Conservation (phyloP, 2,113 vertebrate species). For the Labrus mixtus region DNA sequence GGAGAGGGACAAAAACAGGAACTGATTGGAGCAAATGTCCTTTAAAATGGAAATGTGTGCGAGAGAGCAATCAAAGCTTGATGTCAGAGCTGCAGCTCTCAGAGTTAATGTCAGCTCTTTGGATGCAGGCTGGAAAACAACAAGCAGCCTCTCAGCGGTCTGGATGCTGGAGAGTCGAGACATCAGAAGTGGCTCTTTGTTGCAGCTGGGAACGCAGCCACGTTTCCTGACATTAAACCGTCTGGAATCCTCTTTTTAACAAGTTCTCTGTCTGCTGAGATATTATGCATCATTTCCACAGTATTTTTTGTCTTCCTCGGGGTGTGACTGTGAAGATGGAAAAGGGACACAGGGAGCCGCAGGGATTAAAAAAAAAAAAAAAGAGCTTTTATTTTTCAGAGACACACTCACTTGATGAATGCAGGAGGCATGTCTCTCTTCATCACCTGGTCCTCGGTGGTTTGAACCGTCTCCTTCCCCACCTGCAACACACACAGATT, state of each 20-base stretch:
- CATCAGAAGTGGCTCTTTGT: conserved; percentile 75
- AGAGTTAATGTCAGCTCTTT: conserved; percentile 60
- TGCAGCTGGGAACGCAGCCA: conserved; percentile 68
- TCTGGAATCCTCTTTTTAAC: conserved; percentile 56
- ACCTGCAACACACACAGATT: conserved; percentile 85
- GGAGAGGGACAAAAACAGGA: background rate
- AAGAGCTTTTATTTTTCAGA: background rate
- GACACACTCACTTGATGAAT: conserved; percentile 94
- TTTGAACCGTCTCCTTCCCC: conserved; percentile 98
- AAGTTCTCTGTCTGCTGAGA: conserved; percentile 66
- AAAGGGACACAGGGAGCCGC: background rate
- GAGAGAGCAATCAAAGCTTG: conserved; percentile 25
- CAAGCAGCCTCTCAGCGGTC: conserved; percentile 61
- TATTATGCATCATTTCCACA: conserved; percentile 53
- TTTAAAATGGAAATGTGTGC: conserved; percentile 5
- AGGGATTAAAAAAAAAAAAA: background rate
- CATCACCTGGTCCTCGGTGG: conserved; percentile 98
- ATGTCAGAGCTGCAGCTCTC: conserved; percentile 39
- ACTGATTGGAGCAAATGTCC: background rate
- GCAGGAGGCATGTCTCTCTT: conserved; percentile 99
- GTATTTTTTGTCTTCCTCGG: conserved; percentile 26
- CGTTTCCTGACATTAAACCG: conserved; percentile 65
- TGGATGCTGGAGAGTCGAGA: conserved; percentile 46
- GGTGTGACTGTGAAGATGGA: background rate
- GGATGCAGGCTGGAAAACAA: conserved; percentile 64